These are phyloP conservation scores for Mareca strepera DNA, from an alignment of 2,797 vertebrate species.

Conservation along the genomic window DNA sequence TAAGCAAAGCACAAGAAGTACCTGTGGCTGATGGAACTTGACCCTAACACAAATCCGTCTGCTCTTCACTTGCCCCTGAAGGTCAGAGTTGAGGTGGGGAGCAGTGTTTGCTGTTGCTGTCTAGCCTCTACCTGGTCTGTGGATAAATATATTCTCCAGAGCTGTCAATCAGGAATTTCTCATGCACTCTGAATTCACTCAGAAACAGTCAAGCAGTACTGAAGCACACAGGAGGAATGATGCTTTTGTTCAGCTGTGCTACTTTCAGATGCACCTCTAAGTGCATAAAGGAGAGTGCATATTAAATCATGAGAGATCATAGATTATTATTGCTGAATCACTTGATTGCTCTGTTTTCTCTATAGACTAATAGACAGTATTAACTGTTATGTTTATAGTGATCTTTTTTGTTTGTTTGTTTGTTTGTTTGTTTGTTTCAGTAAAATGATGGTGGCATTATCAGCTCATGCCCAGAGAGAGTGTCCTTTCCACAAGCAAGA, in stretches of 20 bases:
- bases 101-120: background rate
- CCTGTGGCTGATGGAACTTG: background rate
- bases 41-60: background rate
- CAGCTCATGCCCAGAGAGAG: background rate
- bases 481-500: background rate
- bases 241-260: background rate
- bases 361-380: background rate
- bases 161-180: slow-evolving; percentile 35
- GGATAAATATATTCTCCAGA: slow-evolving; percentile 10
- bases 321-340: background rate
- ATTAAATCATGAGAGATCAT: background rate
- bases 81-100: background rate
- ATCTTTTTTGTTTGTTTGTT: background rate
- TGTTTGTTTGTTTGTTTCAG: background rate
- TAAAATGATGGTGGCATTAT: background rate
- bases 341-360: background rate
- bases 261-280: background rate
- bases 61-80: background rate
- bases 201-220: background rate
- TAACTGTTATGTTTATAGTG: background rate
- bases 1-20: background rate
- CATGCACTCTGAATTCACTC: background rate
- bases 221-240: background rate
- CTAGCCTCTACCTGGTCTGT: background rate
- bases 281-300: no score